Evolutionary conservation across 2,888 invertebrate genomes (phyloP).

Genomic region (Cremastobaeus sp.): DNA sequence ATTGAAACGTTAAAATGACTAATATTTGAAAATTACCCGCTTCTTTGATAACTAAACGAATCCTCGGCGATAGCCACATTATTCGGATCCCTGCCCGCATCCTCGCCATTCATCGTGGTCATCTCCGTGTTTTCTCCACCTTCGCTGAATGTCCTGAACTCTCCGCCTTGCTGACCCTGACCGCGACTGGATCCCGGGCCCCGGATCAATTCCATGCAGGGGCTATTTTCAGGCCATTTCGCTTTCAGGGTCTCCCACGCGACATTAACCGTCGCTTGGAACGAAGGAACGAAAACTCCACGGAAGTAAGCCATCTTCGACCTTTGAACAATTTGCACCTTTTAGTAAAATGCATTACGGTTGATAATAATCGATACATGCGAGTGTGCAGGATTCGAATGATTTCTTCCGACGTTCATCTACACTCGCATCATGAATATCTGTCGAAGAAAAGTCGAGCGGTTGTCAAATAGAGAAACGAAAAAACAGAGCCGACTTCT

Average conservation of each 20-base stretch:
- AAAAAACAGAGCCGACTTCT: no score
- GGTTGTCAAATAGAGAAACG: no score
- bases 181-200: constrained; percentile 73
- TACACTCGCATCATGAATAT: no score
- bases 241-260: constrained; percentile 90
- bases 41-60: constrained; percentile 76
- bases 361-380: no score
- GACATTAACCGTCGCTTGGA: constrained; percentile 88
- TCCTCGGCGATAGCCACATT: constrained; percentile 74
- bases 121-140: constrained; percentile 77
- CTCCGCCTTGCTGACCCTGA: constrained; percentile 31
- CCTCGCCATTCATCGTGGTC: constrained; percentile 76
- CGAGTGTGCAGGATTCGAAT: no score
- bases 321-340: constrained; percentile 19
- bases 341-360: no score
- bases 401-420: no score
- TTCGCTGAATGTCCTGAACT: constrained; percentile 72
- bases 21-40: constrained; percentile 69
- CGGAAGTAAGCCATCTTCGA: constrained; percentile 82
- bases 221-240: constrained; percentile 85
- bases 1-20: no score
- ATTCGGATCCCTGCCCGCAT: constrained; percentile 72
- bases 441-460: no score
- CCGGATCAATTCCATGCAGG: constrained; percentile 78
- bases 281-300: constrained; percentile 84